Base-by-base conservation (phyloP, 2,888 invertebrate genomes). In the Xestia xanthographa region DNA sequence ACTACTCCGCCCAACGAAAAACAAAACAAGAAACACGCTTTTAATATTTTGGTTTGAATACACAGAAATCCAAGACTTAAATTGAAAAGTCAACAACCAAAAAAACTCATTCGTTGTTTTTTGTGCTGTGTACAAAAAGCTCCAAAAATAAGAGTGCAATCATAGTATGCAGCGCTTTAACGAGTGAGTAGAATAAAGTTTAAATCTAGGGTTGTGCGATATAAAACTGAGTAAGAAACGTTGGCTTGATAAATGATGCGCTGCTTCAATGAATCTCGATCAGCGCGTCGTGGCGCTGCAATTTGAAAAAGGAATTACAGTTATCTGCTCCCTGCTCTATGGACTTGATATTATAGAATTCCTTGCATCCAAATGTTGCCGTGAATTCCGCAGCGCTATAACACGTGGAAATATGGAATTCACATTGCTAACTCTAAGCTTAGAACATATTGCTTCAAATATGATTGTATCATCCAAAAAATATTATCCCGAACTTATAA, bases 211-310 rank as follows among this genome's bases (percentile, higher is more conserved):
- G 87, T 90, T 90, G 88, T 90, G 86, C 88, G 89, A 87, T 92
- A 93, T 92, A 93, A 94, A 93, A 91, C 86, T 91, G 91, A 92
- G 92, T 91, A 91, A 94, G 93, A 93, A 92, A 92, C 91, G 93
- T 90, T 92, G 89, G 90, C 90, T 94, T 95, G 95, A 95, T 95
- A 95, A 95, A 95, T 95, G 95, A 95, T 93, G 91, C 91, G 88
- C 91, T 89, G 87, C 92, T 90, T 92, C 95, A 94, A 95, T 95
- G 95, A 94, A 95, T 95, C 95, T 95, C 94, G 95, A 95, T 95
- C 95, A 94, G 89, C 88, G 90, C 92, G 90, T 90, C 91, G 91
- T 89, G 89, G 91, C 88, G 90, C 89, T 92, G 93, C 94, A 93
- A 93, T 95, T 93, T 92, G 89, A 93, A 93, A 93, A 94, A 93